A percentile compares a stretch with the other conserved stretches of the same genome.
Conservation (phyloP, 2,113 vertebrate genomes). For the Dicrurus megarhynchus region DNA sequence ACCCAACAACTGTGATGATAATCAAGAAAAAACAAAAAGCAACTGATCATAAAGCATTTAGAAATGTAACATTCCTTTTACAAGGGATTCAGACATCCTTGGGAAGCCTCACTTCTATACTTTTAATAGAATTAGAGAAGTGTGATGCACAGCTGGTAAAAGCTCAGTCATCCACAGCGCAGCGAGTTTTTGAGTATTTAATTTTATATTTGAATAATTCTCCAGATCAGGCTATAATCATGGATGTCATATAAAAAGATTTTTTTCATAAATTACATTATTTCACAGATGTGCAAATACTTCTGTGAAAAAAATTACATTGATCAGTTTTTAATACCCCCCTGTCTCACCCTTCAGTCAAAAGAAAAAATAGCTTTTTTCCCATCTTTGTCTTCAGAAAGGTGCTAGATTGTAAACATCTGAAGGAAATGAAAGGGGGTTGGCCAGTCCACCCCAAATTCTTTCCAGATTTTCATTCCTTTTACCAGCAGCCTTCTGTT, state of each 20-base stretch:
- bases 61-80: conserved; percentile 42
- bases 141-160: conserved; percentile 73
- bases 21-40: conserved; percentile 55
- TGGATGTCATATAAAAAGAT: conserved; percentile 78
- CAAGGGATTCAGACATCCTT: conserved; percentile 33
- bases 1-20: conserved; percentile 35
- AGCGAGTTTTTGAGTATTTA: conserved; percentile 76
- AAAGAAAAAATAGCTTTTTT: conserved; percentile 77
- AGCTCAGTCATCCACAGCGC: conserved; percentile 68
- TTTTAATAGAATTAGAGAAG: conserved; percentile 72
- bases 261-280: conserved; percentile 77
- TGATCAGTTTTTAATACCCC: conserved; percentile 82
- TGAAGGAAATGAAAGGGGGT: conserved; percentile 83
- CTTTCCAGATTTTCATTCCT: conserved; percentile 83
- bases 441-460: conserved; percentile 80
- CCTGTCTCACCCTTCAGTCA: conserved; percentile 82
- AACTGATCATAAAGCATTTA: conserved; percentile 39
- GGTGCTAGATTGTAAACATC: conserved; percentile 85
- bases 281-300: conserved; percentile 82
- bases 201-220: conserved; percentile 84
- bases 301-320: conserved; percentile 82
- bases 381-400: conserved; percentile 82
- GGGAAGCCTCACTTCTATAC: conserved; percentile 55
- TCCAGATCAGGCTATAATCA: conserved; percentile 79
- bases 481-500: conserved; percentile 77